Conservation (phyloP, 2,797 vertebrate genomes). For the Poecilia wingei region DNA sequence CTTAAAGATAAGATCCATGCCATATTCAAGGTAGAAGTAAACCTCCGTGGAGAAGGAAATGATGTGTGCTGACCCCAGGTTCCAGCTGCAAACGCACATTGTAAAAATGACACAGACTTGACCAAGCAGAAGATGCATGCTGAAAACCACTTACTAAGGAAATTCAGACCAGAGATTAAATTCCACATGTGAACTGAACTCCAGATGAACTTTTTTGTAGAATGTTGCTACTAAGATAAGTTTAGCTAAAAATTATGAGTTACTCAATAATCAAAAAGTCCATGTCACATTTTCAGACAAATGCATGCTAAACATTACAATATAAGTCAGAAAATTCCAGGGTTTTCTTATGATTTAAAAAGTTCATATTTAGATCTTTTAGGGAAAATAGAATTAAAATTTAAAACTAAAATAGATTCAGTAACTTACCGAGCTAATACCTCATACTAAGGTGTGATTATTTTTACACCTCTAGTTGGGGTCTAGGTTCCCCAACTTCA, state of each 20-base stretch:
- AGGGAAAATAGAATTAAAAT: background rate
- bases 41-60: slow-evolving; percentile 91
- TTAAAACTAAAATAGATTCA: background rate
- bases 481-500: background rate
- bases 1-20: slow-evolving; percentile 83
- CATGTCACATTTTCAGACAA: slow-evolving; percentile 5
- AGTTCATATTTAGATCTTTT: background rate
- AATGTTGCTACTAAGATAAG: slow-evolving; percentile 20
- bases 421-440: background rate
- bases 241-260: slow-evolving; percentile 3
- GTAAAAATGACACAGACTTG: slow-evolving; percentile 49
- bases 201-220: slow-evolving; percentile 6
- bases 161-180: slow-evolving; percentile 31
- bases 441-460: background rate
- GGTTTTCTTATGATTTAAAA: background rate
- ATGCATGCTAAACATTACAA: background rate
- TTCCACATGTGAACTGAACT: slow-evolving; percentile 27
- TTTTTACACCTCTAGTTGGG: background rate
- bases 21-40: slow-evolving; percentile 86
- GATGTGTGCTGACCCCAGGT: slow-evolving; percentile 87
- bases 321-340: slow-evolving; percentile 13
- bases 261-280: background rate
- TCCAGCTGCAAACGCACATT: slow-evolving; percentile 82
- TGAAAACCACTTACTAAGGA: slow-evolving; percentile 32
- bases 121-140: slow-evolving; percentile 35